These are phyloP conservation scores for Apostichopus japonicus DNA, from an alignment of 35 echinoderm and acorn worm species.

Conservation along the genomic window DNA sequence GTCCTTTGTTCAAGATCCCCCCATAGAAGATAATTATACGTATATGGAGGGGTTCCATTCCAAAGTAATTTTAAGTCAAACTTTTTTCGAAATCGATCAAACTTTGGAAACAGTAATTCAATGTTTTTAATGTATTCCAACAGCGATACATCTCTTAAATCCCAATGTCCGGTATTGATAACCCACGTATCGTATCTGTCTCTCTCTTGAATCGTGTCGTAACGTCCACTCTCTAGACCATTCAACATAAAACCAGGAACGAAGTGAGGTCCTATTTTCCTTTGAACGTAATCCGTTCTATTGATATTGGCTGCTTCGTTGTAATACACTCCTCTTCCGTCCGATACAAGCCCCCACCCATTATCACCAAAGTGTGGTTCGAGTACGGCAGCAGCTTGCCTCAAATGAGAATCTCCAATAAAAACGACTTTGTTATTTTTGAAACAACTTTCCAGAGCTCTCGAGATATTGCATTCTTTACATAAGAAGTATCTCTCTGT, in stretches of 20 bases:
- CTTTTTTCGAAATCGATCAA: neutral
- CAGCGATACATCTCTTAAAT: neutral
- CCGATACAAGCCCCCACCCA: neutral
- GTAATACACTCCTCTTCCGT: neutral
- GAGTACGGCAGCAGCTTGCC: neutral
- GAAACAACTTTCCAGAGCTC: neutral
- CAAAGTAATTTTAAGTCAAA: neutral
- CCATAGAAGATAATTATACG: neutral
- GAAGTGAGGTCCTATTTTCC: neutral
- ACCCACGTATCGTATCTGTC: conserved; percentile 10
- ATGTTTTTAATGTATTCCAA: conserved; percentile 2
- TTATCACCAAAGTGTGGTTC: neutral
- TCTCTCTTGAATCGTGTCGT: neutral
- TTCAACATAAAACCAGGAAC: neutral
- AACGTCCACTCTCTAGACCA: neutral
- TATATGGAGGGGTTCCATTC: neutral
- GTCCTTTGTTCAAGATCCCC: neutral
- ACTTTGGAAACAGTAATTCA: neutral
- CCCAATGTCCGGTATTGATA: conserved; percentile 12
- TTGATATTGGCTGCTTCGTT: neutral
- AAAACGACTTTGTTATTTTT: neutral
- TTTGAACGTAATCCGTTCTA: neutral
- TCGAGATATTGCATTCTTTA: neutral
- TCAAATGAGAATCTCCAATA: conserved; percentile 6
- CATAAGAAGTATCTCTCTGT: neutral